Evolutionary conservation across 2,797 vertebrate genomes (phyloP).

Genomic region (Cossypha caffra): DNA sequence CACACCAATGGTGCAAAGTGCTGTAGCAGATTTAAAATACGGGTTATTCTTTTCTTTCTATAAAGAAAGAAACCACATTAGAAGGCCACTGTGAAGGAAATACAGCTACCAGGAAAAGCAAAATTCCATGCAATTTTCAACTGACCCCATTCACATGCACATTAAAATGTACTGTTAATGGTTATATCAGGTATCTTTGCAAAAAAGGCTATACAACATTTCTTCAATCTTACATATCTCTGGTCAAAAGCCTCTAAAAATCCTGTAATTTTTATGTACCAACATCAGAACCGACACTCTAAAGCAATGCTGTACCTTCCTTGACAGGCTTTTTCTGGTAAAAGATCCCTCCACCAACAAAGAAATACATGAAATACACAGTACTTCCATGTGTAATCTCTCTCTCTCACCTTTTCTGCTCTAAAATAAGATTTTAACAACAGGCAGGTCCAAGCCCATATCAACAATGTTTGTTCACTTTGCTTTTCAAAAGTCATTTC

Average conservation of each 20-base stretch:
- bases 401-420: neutral
- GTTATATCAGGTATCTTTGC: neutral
- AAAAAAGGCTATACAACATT: neutral
- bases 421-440: neutral
- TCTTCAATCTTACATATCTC: neutral
- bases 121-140: neutral
- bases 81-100: neutral
- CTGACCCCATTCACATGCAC: neutral
- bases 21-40: neutral
- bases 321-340: neutral
- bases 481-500: neutral
- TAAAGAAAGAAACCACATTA: neutral
- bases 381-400: fast-evolving
- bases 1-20: neutral
- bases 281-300: neutral
- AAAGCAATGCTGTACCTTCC: neutral
- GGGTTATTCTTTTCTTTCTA: neutral
- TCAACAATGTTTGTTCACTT: neutral
- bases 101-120: neutral
- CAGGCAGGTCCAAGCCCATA: neutral
- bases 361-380: neutral
- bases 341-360: neutral
- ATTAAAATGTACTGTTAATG: neutral
- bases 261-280: neutral
- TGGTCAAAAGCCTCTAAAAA: neutral